Evolutionary conservation across 2,113 vertebrate species (phyloP).

Genomic region (Urocynchramus pylzowi): DNA sequence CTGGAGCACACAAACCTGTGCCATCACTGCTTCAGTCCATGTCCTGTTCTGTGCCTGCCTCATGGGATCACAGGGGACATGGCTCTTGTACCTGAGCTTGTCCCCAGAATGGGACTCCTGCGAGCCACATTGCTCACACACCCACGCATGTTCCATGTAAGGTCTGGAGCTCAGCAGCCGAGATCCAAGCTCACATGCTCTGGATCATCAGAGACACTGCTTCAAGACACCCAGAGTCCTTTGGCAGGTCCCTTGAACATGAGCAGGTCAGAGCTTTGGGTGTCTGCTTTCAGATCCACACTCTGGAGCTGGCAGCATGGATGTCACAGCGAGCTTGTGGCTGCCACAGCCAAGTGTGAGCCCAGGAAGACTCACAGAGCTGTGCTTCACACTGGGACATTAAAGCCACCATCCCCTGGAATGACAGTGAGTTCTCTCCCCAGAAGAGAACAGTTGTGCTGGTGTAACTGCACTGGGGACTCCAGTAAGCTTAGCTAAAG

Average conservation of each 20-base stretch:
- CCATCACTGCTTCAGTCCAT: not conserved
- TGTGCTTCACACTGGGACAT: not conserved
- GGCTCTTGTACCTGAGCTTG: not conserved
- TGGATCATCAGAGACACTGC: not conserved
- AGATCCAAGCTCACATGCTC: not conserved
- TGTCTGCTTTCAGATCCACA: not conserved
- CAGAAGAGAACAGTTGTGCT: not conserved
- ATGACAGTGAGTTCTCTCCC: not conserved
- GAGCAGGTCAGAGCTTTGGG: not conserved
- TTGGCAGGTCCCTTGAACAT: not conserved
- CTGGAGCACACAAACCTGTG: not conserved
- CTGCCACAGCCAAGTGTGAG: not conserved
- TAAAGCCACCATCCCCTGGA: not conserved
- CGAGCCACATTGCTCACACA: not conserved
- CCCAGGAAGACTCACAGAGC: not conserved
- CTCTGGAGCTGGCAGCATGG: not conserved
- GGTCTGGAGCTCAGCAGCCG: not conserved
- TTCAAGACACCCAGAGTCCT: not conserved
- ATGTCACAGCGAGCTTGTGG: not conserved
- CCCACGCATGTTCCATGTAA: fast-evolving
- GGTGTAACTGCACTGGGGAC: not conserved
- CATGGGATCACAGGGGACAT: not conserved
- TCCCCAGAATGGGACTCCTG: not conserved
- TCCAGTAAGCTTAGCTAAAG: not conserved
- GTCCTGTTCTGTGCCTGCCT: not conserved